A percentile compares a stretch with the other conserved stretches of the same genome.
These are phyloP conservation scores for Lasiurus cinereus DNA, from an alignment of 2,113 vertebrate genomes.

Conservation along the genomic window DNA sequence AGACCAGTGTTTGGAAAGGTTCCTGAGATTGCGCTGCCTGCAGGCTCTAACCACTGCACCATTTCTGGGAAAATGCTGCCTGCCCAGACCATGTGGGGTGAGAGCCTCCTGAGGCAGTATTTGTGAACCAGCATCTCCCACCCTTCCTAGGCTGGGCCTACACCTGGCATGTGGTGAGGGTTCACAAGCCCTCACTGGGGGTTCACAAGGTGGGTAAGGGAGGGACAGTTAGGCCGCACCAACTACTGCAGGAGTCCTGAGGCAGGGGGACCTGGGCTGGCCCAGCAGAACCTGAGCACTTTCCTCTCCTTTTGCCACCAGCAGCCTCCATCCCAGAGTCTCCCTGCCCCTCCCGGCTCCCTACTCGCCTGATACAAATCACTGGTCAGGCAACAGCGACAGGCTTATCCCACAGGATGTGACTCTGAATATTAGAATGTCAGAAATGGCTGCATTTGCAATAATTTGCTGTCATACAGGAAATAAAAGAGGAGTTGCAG, in stretches of 20 bases:
- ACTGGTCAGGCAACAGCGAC: constrained; percentile 78
- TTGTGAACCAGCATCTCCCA: not conserved
- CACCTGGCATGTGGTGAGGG: not conserved
- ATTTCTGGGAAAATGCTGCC: not conserved
- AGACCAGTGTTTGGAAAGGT: not conserved
- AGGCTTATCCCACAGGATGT: constrained; percentile 85
- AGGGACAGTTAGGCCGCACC: not conserved
- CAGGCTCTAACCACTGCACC: not conserved
- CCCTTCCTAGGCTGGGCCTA: not conserved
- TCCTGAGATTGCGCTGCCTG: not conserved
- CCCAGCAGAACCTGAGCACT: fast-evolving
- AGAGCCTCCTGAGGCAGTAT: not conserved
- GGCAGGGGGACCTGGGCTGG: not conserved
- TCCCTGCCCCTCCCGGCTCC: constrained; percentile 50
- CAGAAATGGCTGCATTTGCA: constrained; percentile 83
- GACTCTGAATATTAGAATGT: constrained; percentile 87
- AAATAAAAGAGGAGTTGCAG: constrained; percentile 86
- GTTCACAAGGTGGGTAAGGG: not conserved
- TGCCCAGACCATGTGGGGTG: fast-evolving
- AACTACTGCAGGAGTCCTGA: not conserved
- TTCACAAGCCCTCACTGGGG: not conserved
- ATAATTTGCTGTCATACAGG: constrained; percentile 86
- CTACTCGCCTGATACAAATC: constrained; percentile 75
- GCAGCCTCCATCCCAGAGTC: not conserved
- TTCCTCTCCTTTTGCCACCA: not conserved